Evolutionary conservation across 1,140 invertebrate species (phyloP), one percentile per base, ranked within the genome.

Genomic region (Streblospio benedicti): DNA sequence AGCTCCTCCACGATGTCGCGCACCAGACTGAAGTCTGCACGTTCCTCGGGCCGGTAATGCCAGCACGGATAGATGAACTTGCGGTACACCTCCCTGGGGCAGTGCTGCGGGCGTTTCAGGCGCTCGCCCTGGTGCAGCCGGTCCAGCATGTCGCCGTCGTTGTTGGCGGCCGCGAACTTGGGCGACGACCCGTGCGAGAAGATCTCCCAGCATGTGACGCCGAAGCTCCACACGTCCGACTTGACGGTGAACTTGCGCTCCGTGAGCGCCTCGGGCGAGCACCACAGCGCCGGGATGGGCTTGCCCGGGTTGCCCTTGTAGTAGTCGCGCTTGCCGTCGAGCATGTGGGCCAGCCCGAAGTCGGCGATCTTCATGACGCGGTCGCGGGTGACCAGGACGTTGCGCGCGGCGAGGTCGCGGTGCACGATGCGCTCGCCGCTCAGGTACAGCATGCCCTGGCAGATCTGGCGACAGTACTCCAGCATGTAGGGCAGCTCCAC

Each of bases 371-470:
- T 65, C 52, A 63, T 49, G 51, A 56, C 41, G n/a, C 14, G 14
- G 4, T 55, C 41, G 2, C 23, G 28, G 16, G 62, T 64, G 9
- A 61, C 62, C 5, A 65, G 61, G 18, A 65, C 52, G 31, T 65
- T 65, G 14, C 63, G n/a, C 18, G 63, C 55, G 4, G 63, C 63
- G 18, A 65, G 31, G 47, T 65, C 63, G 18, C 63, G 55, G 44
- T 65, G 63, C 12, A 65, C 57, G 18, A 65, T 64, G 4, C 49
- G 18, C 43, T 61, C 18, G 28, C 18, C 35, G 18, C 43, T 16
- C 27, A 65, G 52, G 35, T 63, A 62, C 44, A 51, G 12, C 68
- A 74, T 72, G 28, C 72, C 72, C 63, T 65, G n/a, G 25, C 5
- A 32, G 23, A 20, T 14, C 27, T 25, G 30, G 33, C 14, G 33